phyloP scores from a whole-genome alignment of 2,888 invertebrate genomes.

The Coelinius sp. region DNA sequence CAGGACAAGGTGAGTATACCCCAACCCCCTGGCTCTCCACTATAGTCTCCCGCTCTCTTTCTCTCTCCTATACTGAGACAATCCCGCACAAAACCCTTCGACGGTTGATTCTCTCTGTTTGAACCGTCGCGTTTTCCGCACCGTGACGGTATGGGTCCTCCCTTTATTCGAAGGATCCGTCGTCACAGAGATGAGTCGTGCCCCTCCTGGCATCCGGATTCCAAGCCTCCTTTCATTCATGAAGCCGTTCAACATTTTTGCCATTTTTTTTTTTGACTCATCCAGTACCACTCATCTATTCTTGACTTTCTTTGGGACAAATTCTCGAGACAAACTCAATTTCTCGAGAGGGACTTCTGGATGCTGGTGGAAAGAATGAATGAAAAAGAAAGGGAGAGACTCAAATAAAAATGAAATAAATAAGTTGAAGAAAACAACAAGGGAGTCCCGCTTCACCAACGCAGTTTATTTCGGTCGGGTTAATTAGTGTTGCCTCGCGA shows the following conservation, averaged over 20 bases:
- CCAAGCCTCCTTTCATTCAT: background rate
- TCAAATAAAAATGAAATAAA: slow-evolving; percentile 34
- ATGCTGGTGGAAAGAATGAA: slow-evolving; percentile 14
- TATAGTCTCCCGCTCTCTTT: slow-evolving; percentile 22
- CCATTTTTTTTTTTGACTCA: background rate
- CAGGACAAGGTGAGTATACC: slow-evolving; percentile 37
- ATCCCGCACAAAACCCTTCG: slow-evolving; percentile 25
- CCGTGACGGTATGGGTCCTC: background rate
- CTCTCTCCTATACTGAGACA: background rate
- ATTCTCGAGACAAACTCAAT: slow-evolving; percentile 41
- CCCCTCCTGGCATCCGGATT: background rate
- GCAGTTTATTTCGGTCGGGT: slow-evolving; percentile 70
- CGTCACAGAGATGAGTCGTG: background rate
- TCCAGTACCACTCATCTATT: slow-evolving; percentile 34
- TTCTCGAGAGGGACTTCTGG: background rate
- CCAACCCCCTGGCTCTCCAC: slow-evolving; percentile 43
- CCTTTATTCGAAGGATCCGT: background rate
- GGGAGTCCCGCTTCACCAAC: slow-evolving; percentile 51
- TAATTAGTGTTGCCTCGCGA: slow-evolving; percentile 71
- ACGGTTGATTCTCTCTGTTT: slow-evolving; percentile 35
- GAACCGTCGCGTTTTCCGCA: slow-evolving; percentile 8
- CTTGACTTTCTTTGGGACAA: slow-evolving; percentile 41
- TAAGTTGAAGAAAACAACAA: slow-evolving; percentile 37
- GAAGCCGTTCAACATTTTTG: slow-evolving; percentile 1
- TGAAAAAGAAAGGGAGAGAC: slow-evolving; percentile 37